phyloP scores from a whole-genome alignment of 2,113 vertebrate species.

The Pica pica region DNA sequence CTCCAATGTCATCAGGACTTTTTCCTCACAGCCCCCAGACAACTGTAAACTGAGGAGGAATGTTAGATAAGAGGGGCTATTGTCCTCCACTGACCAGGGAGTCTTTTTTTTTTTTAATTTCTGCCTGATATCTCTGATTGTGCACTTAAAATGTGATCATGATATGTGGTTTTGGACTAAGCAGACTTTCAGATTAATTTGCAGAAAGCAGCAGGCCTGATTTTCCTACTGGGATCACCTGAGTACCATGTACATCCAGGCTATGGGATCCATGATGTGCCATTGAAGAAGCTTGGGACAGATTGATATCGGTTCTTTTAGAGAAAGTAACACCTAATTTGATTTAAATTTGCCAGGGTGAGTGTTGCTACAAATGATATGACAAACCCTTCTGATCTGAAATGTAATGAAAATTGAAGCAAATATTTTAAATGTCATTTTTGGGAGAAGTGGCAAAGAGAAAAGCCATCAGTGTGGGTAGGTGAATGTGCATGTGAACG shows the following conservation, averaged over 20 bases:
- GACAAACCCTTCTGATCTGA: background rate
- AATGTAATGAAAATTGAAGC: background rate
- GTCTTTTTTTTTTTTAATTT: background rate
- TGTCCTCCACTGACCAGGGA: background rate
- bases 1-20: background rate
- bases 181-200: background rate
- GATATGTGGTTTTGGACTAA: background rate
- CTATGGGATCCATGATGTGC: background rate
- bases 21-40: background rate
- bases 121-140: background rate
- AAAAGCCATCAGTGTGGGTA: background rate
- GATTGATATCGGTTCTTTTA: background rate
- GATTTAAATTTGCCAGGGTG: background rate
- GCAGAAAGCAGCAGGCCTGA: background rate
- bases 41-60: background rate
- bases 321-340: background rate
- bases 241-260: background rate
- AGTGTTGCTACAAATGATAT: background rate
- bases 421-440: background rate
- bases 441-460: background rate
- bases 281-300: background rate
- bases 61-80: background rate
- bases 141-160: background rate
- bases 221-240: background rate
- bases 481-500: background rate